These are phyloP conservation scores for Drepanosiphum platanoidis DNA, from an alignment of 2,888 invertebrate species.

Conservation along the genomic window DNA sequence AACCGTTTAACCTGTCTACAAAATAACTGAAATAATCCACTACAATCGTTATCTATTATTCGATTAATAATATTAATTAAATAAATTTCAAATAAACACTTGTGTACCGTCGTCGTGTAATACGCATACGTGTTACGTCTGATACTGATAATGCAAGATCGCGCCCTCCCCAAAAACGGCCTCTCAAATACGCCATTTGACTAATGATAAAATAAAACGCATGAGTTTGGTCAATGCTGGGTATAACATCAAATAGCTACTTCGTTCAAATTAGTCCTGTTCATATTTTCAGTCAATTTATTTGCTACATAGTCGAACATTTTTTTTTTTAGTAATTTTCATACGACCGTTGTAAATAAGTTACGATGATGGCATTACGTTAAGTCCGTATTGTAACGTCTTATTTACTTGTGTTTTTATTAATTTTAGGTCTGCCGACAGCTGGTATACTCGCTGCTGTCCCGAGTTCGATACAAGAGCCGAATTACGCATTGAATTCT, in stretches of 20 bases:
- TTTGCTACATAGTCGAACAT: not conserved
- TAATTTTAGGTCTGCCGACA: slow-evolving; percentile 51
- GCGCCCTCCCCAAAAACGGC: no score
- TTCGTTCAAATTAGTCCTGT: not conserved
- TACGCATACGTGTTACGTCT: no score
- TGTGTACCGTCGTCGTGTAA: no score
- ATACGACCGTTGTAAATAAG: slow-evolving; percentile 11
- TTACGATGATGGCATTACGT: not conserved
- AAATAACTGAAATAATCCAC: no score
- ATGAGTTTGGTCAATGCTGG: slow-evolving; percentile 33
- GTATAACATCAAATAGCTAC: slow-evolving; percentile 1
- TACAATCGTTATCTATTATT: no score
- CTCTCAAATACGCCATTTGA: no score
- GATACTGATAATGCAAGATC: no score
- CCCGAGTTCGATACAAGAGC: slow-evolving; percentile 50
- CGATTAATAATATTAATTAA: no score
- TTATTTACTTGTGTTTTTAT: not conserved
- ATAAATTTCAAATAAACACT: no score
- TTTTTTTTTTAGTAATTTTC: slow-evolving; percentile 30
- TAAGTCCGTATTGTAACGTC: not conserved
- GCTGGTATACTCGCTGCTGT: slow-evolving; percentile 35
- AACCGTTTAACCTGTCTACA: no score
- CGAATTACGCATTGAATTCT: slow-evolving; percentile 44
- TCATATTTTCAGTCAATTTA: slow-evolving; percentile 19
- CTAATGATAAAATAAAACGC: no score